These are phyloP conservation scores for Lepus americanus DNA, from an alignment of 2,113 vertebrate genomes.

Conservation along the genomic window DNA sequence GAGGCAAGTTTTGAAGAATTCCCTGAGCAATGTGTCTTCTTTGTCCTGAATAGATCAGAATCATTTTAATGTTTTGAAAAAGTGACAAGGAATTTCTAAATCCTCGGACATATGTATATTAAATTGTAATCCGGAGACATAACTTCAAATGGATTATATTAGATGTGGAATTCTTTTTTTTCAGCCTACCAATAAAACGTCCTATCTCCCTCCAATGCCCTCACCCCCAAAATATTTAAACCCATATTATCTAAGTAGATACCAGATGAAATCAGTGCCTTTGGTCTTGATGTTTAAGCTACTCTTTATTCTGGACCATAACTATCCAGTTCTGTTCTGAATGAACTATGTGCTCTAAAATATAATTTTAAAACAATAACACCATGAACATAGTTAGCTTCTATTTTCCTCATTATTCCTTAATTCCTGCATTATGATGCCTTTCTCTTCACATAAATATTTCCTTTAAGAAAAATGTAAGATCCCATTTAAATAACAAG, in stretches of 20 bases:
- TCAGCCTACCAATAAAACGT: background rate
- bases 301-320: background rate
- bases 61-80: constrained; percentile 52
- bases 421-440: background rate
- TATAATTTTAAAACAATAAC: constrained; percentile 4
- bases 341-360: background rate
- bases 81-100: background rate
- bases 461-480: background rate
- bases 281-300: background rate
- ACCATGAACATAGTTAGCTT: background rate
- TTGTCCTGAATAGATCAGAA: constrained; percentile 32
- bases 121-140: background rate
- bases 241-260: background rate
- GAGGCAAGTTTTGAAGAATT: background rate
- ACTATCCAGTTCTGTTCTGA: background rate
- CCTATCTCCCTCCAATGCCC: background rate
- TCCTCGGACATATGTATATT: background rate
- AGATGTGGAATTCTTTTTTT: background rate
- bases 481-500: background rate
- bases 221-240: background rate
- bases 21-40: background rate
- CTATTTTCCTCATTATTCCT: background rate
- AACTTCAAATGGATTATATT: background rate
- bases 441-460: background rate
- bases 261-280: background rate